Base-by-base conservation (phyloP, 2,113 vertebrate genomes). In the Rhinolophus ferrumequinum region DNA sequence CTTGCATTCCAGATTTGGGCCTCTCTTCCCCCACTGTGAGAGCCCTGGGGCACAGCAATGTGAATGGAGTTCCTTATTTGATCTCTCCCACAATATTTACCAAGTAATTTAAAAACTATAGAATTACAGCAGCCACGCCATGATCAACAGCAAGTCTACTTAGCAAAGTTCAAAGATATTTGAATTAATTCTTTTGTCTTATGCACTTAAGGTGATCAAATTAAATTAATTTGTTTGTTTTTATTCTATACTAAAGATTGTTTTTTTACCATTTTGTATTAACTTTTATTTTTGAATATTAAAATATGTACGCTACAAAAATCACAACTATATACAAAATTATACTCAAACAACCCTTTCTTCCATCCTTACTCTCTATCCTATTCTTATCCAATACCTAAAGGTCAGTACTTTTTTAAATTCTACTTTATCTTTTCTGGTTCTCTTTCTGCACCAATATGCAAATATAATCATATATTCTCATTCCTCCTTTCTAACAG, bases 1-100 rank as follows among this genome's bases (percentile, higher is more conserved):
- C 47, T 47, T 6, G 28, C 11, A 9, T 47, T 13, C 54, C 44
- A 1, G 0, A 18, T 11, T 0, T 35, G 8, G 22, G 26, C 41
- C 50, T 62, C 70, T 28, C 35, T 24, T 54, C 69, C 66, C 50
- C 77, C 64, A 12, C 1, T 6, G 16, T 3, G 44, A 80, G 28
- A 62, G 41, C n/a, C 50, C 54, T 24, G 66, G 18, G 22, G 5
- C 75, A 44, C 66, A 13, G 9, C 21, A 9, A 44, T 8, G 18
- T 26, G 33, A 9, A 44, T 6, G n/a, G 3, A 3, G 16, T 15
- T 16, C 0, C 4, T 12, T 44, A 33, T 26, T 41, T 22, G 11
- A 26, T 30, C 54, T 54, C n/a, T 44, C 28, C 81, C 54, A 16
- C 8, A 52, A 28, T 6, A 64, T 5, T 44, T 26, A 54, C 54